Base-by-base conservation (phyloP, 2,888 invertebrate genomes). In the Esperia sulphurella region DNA sequence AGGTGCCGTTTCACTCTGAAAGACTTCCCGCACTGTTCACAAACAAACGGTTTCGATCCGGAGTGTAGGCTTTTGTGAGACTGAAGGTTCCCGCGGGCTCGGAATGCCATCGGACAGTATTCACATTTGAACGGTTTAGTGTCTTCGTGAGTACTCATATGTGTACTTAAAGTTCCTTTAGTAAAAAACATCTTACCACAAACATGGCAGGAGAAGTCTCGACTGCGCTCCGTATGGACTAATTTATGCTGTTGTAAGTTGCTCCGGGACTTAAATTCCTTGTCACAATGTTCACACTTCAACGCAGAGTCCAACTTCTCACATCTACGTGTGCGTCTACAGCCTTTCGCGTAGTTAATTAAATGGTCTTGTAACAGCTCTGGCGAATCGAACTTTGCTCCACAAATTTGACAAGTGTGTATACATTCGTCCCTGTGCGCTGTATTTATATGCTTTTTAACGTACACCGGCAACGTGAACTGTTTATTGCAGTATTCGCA, bases 101-200 rank as follows among this genome's bases (percentile, higher is more conserved):
- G 63, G 59, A 89, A 89, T 0, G 85, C 73, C 69, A 87, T 59
- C 0, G 85, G 77, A 57, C 89, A 89, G 50, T 75, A 85, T 40
- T 84, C 83, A 57, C 89, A 89, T 58, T 89, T 88, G 30, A 64
- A 87, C 0, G 83, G 88, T 42, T 83, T 87, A 0, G 71, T 65
- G 0, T 86, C 86, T 37, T 88, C 86, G 35, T 89, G 89, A 0
- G 79, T 85, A 46, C 74, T 61, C 74, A 89, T 83, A 44, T 89
- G 89, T 0, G 84, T 84, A 3, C 80, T 73, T 0, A 89, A 53
- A 0, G 88, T 81, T 0, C 89, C 89, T 68, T 88, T 88, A 0
- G 86, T 88, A 28, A 79, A 89, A 55, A 89, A 89, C 86, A 86
- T 88, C 63, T 89, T 89, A 0, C 89, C 89, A 5, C 89, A 89